phyloP scores from a whole-genome alignment of 2,113 vertebrate species.

The Synodontis membranacea region DNA sequence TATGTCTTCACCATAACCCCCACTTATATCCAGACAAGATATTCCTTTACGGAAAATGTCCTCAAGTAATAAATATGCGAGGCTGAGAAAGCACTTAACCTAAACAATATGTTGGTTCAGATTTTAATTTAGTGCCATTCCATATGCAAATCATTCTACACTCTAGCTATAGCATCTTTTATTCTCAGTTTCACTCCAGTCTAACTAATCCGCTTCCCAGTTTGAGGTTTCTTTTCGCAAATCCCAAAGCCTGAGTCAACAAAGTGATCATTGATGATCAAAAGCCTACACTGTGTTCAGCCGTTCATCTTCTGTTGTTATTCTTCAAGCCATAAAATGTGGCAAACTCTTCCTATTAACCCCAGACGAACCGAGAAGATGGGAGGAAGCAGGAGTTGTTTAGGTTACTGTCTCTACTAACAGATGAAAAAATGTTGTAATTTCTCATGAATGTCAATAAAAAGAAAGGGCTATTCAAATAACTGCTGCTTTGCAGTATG shows the following conservation, averaged over 20 bases:
- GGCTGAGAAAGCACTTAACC: conserved; percentile 23
- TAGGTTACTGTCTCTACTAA: conserved; percentile 26
- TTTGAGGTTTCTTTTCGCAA: neutral
- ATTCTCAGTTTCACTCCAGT: conserved; percentile 11
- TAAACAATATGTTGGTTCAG: conserved; percentile 26
- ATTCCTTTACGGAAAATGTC: conserved; percentile 5
- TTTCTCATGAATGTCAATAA: conserved; percentile 11
- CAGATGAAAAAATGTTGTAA: conserved; percentile 9
- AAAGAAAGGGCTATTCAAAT: conserved; percentile 31
- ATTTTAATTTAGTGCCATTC: conserved; percentile 21
- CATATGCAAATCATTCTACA: conserved; percentile 21
- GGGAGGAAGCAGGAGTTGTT: conserved; percentile 33
- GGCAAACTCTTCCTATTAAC: conserved; percentile 26
- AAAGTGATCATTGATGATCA: conserved; percentile 43
- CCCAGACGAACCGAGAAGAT: conserved; percentile 41
- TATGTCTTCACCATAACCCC: conserved; percentile 3
- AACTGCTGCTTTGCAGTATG: conserved; percentile 9
- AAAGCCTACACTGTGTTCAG: conserved; percentile 33
- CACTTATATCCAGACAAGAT: conserved; percentile 12
- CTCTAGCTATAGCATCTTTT: conserved; percentile 12
- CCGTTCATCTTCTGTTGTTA: conserved; percentile 35
- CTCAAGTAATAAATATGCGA: neutral
- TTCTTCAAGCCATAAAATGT: conserved; percentile 40
- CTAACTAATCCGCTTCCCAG: conserved; percentile 10
- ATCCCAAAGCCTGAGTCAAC: conserved; percentile 38